Conservation (phyloP, 2,888 invertebrate genomes). For the Pomacea canaliculata region DNA sequence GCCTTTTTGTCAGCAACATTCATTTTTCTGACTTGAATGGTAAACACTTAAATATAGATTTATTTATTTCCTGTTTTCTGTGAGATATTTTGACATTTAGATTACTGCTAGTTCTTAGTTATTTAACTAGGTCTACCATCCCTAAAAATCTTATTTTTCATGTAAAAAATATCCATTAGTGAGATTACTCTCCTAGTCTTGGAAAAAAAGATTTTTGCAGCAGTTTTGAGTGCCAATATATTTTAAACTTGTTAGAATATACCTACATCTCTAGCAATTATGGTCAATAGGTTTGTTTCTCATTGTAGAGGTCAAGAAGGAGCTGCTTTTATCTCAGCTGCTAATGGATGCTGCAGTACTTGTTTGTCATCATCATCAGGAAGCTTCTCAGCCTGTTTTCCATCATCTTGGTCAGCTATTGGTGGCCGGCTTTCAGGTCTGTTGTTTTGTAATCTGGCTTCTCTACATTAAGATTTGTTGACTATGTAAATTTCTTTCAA, state of each 20-base stretch:
- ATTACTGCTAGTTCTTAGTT: too few relatives aligned
- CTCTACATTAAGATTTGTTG: not conserved
- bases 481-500: too few relatives aligned
- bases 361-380: not conserved
- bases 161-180: too few relatives aligned
- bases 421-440: slow-evolving; percentile 19
- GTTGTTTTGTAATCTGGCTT: not conserved
- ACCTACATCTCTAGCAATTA: too few relatives aligned
- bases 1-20: not conserved
- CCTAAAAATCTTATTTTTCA: too few relatives aligned
- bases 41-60: not conserved
- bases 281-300: not conserved
- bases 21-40: not conserved
- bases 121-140: too few relatives aligned
- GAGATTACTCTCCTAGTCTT: too few relatives aligned
- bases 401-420: slow-evolving; percentile 6
- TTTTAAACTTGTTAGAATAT: too few relatives aligned
- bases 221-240: too few relatives aligned
- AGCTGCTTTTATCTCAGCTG: slow-evolving; percentile 1
- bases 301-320: not conserved
- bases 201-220: too few relatives aligned
- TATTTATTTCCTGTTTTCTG: too few relatives aligned
- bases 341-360: slow-evolving; percentile 15
- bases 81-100: too few relatives aligned
- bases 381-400: not conserved